These are phyloP conservation scores for Larimichthys crocea DNA, from an alignment of 2,113 vertebrate species.

Conservation along the genomic window DNA sequence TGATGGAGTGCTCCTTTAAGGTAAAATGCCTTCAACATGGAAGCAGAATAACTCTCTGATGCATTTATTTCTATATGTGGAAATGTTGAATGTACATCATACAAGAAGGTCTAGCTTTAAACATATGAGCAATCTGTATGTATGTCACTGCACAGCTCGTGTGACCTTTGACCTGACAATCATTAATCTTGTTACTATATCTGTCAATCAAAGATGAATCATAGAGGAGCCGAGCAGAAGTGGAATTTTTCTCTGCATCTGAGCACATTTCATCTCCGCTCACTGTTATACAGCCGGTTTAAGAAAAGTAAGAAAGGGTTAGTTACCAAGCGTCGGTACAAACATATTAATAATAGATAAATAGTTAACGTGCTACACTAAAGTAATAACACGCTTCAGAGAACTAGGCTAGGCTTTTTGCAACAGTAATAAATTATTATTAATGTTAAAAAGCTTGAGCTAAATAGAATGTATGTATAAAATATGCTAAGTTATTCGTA, in stretches of 20 bases:
- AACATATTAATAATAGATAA: slow-evolving; percentile 41
- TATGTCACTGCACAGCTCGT: not conserved
- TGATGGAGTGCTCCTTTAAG: not conserved
- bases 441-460: slow-evolving; percentile 27
- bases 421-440: slow-evolving; percentile 32
- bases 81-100: not conserved
- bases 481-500: slow-evolving; percentile 50
- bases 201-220: slow-evolving; percentile 59
- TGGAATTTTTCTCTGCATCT: not conserved
- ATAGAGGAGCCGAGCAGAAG: slow-evolving; percentile 15
- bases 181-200: slow-evolving; percentile 47
- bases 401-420: slow-evolving; percentile 9
- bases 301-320: slow-evolving; percentile 32
- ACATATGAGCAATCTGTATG: not conserved
- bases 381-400: slow-evolving; percentile 16
- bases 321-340: not conserved
- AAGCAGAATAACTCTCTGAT: not conserved
- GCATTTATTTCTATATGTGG: slow-evolving; percentile 2
- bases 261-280: slow-evolving; percentile 6
- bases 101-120: slow-evolving; percentile 14
- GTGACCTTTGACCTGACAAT: slow-evolving; percentile 40
- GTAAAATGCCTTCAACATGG: not conserved
- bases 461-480: slow-evolving; percentile 12
- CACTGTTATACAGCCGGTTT: not conserved
- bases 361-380: slow-evolving; percentile 8